Evolutionary conservation across 2,797 vertebrate genomes (phyloP).

Genomic region (Nothura maculosa): DNA sequence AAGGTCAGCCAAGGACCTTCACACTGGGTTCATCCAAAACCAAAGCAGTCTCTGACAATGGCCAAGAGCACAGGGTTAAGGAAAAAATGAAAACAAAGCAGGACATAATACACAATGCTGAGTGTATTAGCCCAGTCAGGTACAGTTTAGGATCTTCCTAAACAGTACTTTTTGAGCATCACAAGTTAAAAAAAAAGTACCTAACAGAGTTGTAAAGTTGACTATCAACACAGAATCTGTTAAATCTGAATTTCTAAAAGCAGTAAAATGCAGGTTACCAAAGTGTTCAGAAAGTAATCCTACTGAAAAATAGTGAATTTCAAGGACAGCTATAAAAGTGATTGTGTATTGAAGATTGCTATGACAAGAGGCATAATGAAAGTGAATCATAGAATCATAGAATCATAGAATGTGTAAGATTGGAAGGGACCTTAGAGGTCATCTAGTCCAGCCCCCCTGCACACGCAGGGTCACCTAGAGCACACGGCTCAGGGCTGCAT

Average conservation of each 20-base stretch:
- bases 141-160: background rate
- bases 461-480: no score
- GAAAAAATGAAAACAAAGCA: background rate
- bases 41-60: background rate
- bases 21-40: background rate
- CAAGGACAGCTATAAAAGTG: constrained; percentile 30
- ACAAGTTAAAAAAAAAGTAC: accelerated
- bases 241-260: background rate
- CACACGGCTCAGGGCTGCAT: no score
- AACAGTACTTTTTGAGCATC: background rate
- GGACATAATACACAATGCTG: accelerated
- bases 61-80: background rate
- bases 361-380: background rate
- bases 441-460: no score
- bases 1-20: background rate
- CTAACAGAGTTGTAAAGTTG: background rate
- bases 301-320: background rate
- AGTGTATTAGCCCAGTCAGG: accelerated
- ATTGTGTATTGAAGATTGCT: background rate
- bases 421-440: no score
- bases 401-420: no score
- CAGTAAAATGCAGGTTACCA: background rate
- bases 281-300: background rate
- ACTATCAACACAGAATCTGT: background rate
- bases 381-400: no score